These are phyloP conservation scores for Chloroceryle amazona DNA, from an alignment of 2,797 vertebrate genomes.

Conservation along the genomic window DNA sequence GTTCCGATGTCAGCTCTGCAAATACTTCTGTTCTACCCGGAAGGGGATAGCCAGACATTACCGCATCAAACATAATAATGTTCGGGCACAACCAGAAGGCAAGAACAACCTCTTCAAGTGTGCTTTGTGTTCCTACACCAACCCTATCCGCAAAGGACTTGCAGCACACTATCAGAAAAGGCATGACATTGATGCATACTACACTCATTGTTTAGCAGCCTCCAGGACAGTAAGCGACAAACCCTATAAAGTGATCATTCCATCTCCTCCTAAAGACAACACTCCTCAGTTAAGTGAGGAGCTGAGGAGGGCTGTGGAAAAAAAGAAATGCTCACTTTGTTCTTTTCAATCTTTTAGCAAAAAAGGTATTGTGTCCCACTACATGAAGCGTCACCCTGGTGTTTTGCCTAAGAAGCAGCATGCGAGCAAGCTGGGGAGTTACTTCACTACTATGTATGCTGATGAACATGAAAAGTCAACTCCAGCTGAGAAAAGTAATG, in stretches of 20 bases:
- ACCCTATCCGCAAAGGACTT: not conserved
- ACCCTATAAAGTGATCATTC: constrained; percentile 69
- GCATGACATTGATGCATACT: constrained; percentile 85
- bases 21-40: constrained; percentile 97
- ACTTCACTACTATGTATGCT: not conserved
- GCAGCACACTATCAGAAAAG: not conserved
- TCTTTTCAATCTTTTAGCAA: constrained; percentile 94
- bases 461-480: constrained; percentile 75
- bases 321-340: constrained; percentile 91
- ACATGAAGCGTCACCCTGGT: constrained; percentile 95
- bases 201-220: constrained; percentile 76
- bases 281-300: constrained; percentile 91
- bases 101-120: constrained; percentile 94
- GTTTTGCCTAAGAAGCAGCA: constrained; percentile 75
- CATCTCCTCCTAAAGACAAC: constrained; percentile 83
- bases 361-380: constrained; percentile 96
- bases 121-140: too few species aligned
- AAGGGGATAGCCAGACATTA: constrained; percentile 99
- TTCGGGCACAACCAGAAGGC: constrained; percentile 96
- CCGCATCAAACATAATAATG: constrained; percentile 98
- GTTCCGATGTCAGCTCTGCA: constrained; percentile 98
- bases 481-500: constrained; percentile 52
- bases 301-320: constrained; percentile 91
- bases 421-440: too few species aligned
- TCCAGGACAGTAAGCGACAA: too few species aligned